These are phyloP conservation scores for Ephestia elutella DNA, from an alignment of 1,140 invertebrate genomes.

Conservation along the genomic window DNA sequence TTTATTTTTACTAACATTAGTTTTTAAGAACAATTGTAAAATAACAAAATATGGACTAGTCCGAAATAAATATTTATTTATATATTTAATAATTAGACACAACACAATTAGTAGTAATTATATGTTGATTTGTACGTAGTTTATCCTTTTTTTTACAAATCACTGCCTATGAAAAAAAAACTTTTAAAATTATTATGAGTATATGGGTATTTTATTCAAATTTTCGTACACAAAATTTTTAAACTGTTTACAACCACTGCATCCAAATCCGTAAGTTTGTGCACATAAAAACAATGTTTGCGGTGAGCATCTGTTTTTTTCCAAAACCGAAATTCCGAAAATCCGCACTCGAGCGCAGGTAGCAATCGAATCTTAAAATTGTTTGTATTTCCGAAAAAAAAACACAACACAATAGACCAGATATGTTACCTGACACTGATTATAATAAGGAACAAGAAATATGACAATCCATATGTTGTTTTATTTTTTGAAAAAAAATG, in stretches of 20 bases:
- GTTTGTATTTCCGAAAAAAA: constrained; percentile 70
- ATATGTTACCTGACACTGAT: constrained; percentile 63
- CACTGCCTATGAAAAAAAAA: too few relatives aligned
- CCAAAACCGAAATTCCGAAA: constrained; percentile 60
- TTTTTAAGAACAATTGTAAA: too few relatives aligned
- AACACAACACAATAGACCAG: constrained; percentile 48
- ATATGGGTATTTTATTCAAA: too few relatives aligned
- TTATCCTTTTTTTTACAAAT: too few relatives aligned
- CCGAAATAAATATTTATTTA: too few relatives aligned
- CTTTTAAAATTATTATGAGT: too few relatives aligned
- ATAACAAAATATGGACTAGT: too few relatives aligned
- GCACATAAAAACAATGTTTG: constrained; percentile 69
- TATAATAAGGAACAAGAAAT: constrained; percentile 69
- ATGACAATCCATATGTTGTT: constrained; percentile 65
- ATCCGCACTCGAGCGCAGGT: constrained; percentile 65
- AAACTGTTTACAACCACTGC: constrained; percentile 39
- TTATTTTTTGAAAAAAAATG: constrained; percentile 34
- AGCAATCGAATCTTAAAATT: constrained; percentile 62
- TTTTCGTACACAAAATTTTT: background rate
- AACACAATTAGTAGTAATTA: too few relatives aligned
- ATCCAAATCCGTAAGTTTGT: constrained; percentile 32
- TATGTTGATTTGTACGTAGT: too few relatives aligned
- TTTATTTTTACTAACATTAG: too few relatives aligned
- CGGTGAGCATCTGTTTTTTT: constrained; percentile 65
- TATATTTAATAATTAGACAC: too few relatives aligned